phyloP scores from a whole-genome alignment of 2,888 invertebrate genomes.

The Griposia aprilina region DNA sequence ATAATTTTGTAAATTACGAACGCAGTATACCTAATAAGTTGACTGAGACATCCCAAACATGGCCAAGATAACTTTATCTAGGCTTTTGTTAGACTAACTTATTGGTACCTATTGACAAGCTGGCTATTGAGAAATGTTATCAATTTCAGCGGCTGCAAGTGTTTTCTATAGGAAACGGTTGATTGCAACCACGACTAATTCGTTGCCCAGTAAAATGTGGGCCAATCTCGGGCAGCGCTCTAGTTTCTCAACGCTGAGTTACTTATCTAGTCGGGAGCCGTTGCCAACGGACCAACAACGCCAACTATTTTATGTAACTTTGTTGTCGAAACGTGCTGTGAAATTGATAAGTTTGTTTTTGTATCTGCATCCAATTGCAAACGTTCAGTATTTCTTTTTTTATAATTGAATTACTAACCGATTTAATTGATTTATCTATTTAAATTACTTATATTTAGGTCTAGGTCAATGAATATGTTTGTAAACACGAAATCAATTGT shows the following conservation, averaged over 20 bases:
- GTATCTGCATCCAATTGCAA: constrained; percentile 68
- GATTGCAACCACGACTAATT: constrained; percentile 88
- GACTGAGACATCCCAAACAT: constrained; percentile 32
- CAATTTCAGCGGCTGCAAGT: constrained; percentile 82
- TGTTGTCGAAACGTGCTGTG: constrained; percentile 88
- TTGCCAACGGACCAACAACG: constrained; percentile 85
- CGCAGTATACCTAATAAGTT: constrained; percentile 12
- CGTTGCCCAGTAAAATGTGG: constrained; percentile 84
- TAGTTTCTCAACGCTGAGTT: constrained; percentile 88
- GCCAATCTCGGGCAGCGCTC: constrained; percentile 87
- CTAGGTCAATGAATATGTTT: constrained; percentile 11
- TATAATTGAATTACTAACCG: constrained; percentile 38
- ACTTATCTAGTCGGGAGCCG: constrained; percentile 86
- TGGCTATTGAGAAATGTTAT: constrained; percentile 81
- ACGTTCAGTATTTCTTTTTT: constrained; percentile 40
- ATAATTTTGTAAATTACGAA: constrained; percentile 24
- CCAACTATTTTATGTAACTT: constrained; percentile 88
- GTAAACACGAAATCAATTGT: constrained; percentile 21
- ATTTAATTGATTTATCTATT: constrained; percentile 20
- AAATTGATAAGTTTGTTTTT: constrained; percentile 83
- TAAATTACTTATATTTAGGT: constrained; percentile 18
- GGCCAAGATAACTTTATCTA: constrained; percentile 34
- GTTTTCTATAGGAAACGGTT: constrained; percentile 85
- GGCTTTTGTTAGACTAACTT: constrained; percentile 36
- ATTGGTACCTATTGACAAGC: constrained; percentile 54